A percentile compares a stretch with the other conserved stretches of the same genome.
phyloP scores from a whole-genome alignment of 2,797 vertebrate species.

The Coracias cyanogaster region DNA sequence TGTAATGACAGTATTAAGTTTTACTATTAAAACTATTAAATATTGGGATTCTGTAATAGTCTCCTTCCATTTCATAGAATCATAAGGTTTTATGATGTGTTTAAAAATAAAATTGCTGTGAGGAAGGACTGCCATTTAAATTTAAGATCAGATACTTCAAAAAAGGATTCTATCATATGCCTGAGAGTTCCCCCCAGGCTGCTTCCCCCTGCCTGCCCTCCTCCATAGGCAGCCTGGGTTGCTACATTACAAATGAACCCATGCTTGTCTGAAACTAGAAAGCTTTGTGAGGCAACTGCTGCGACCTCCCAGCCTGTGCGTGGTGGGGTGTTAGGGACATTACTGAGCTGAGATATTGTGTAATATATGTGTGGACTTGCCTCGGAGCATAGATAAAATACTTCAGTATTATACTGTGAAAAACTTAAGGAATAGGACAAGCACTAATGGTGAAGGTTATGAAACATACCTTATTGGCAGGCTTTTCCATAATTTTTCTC shows the following conservation, averaged over 20 bases:
- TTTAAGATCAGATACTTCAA: constrained; percentile 35
- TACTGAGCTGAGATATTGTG: background rate
- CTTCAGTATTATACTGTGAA: background rate
- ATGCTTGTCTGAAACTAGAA: background rate
- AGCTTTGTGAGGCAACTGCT: background rate
- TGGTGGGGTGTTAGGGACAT: background rate
- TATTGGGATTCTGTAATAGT: background rate
- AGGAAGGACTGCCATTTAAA: constrained; percentile 44
- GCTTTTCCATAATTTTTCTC: background rate
- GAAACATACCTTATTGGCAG: background rate
- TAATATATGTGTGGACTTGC: background rate
- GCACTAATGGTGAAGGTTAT: background rate
- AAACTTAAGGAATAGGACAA: background rate
- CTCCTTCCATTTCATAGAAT: background rate
- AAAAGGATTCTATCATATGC: background rate
- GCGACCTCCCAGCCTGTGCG: background rate
- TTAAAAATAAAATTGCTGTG: constrained; percentile 49
- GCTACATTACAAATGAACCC: background rate
- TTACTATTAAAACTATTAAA: constrained; percentile 43
- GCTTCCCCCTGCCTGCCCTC: background rate
- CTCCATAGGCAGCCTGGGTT: background rate
- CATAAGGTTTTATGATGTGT: constrained; percentile 1
- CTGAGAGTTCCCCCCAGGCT: background rate
- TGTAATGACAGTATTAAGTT: constrained; percentile 4
- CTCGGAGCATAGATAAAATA: background rate